These are phyloP conservation scores for Echeneis naucrates DNA, from an alignment of 2,797 vertebrate species.

Conservation along the genomic window DNA sequence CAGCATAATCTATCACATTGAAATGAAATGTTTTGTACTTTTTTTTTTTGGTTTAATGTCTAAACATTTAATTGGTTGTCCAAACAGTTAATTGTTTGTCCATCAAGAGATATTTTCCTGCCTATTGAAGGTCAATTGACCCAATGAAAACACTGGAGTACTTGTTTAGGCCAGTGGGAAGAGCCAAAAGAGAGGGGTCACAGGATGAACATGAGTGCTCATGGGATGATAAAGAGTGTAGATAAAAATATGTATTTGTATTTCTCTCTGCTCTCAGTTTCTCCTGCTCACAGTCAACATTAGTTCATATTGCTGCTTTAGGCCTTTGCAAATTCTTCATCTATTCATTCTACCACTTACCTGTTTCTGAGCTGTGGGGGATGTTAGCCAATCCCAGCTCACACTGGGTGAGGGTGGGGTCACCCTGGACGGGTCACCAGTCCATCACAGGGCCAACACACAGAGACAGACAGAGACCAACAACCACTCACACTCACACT, in stretches of 20 bases:
- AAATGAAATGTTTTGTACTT: not conserved
- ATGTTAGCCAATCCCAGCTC: too few species aligned
- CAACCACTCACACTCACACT: too few species aligned
- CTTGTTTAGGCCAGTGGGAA: not conserved
- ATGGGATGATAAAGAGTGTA: not conserved
- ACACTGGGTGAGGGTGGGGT: too few species aligned
- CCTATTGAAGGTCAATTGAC: not conserved
- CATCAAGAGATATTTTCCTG: not conserved
- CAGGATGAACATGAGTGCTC: not conserved
- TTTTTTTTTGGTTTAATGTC: not conserved
- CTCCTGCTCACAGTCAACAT: too few species aligned
- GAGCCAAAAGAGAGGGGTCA: not conserved
- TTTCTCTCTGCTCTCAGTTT: too few species aligned
- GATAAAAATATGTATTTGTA: not conserved
- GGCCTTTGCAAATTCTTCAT: too few species aligned
- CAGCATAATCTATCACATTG: not conserved
- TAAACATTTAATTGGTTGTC: not conserved
- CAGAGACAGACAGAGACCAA: too few species aligned
- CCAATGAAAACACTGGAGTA: not conserved
- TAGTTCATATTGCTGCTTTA: too few species aligned
- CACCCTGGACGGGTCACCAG: too few species aligned
- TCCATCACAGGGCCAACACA: too few species aligned
- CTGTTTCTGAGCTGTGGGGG: too few species aligned
- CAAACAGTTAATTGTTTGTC: not conserved
- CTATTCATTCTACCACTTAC: too few species aligned